Base-by-base conservation (phyloP, 1,140 invertebrate species). In the Drosophila pseudoobscura region DNA sequence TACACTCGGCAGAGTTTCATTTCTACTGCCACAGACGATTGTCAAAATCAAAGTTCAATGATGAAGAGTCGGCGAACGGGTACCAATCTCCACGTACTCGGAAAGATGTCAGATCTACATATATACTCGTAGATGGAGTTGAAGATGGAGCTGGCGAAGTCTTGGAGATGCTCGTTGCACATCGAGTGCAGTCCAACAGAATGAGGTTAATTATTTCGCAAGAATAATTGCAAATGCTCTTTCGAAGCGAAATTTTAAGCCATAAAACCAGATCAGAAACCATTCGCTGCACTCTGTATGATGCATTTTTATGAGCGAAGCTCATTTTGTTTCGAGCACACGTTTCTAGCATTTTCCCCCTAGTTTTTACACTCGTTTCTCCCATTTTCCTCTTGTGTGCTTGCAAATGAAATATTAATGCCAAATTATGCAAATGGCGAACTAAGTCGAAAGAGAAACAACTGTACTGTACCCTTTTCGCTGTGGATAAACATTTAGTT, bases 21-120 rank as follows among this genome's bases (percentile, higher is more conserved):
- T 45, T 43, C 13, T 11, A 22, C 35, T 1, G 5, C 35, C 35
- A 11, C 35, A 29, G 24, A 5, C 41, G 54, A 64, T 50, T 75
- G 51, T 62, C 61, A 61, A 80, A 76, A 80, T 3, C 78, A 80
- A 77, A 80, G 78, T 80, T 80, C 78, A 80, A 80, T 80, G 72
- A 76, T 80, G 72, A 76, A 80, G 78, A 61, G 59, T 47, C 49
- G 35, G 52, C 39, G 45, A 63, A 46, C 61, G 20, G 24, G 4
- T 56, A 26, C 22, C 15, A 13, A 39, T 39, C 35, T 13, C 11
- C 35, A 39, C 35, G 35, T 39, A 15, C 39, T 22, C 22, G 29
- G 8, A 9, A n/a, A 55, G 60, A 24, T 26, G 39, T n/a, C 47
- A 39, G 62, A 56, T 69, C 63, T 68, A 31, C 63, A 69, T 62